These are phyloP conservation scores for Rotaria socialis DNA, from an alignment of 2,888 invertebrate species.

Conservation along the genomic window DNA sequence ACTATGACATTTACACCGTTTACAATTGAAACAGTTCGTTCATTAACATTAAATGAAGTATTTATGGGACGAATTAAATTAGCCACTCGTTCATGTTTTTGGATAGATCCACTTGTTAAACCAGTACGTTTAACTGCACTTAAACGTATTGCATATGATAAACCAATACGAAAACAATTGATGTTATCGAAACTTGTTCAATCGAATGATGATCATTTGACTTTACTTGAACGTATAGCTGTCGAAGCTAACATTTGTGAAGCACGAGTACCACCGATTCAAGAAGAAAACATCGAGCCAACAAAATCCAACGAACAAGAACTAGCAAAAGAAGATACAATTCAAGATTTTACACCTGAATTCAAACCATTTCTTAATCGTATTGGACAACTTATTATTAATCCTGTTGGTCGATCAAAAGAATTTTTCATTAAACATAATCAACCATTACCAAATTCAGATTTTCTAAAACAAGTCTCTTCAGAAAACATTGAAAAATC, in stretches of 20 bases:
- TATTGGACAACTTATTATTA: constrained; percentile 30
- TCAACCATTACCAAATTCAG: background rate
- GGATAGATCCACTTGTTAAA: constrained; percentile 31
- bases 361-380: constrained; percentile 34
- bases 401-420: constrained; percentile 35
- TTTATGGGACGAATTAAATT: constrained; percentile 20
- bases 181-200: background rate
- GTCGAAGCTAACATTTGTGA: background rate
- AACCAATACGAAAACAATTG: constrained; percentile 23
- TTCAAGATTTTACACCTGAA: background rate
- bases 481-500: background rate
- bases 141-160: constrained; percentile 34
- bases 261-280: background rate
- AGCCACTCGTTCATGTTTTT: constrained; percentile 30
- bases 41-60: background rate
- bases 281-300: background rate
- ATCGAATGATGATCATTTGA: constrained; percentile 15
- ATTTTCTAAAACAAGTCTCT: background rate
- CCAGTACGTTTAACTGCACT: constrained; percentile 9
- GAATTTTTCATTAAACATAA: constrained; percentile 15
- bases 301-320: background rate
- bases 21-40: constrained; percentile 13
- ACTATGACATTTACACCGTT: constrained; percentile 24
- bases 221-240: background rate
- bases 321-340: background rate